Conservation (phyloP, 2,888 invertebrate species). For the Lepidochitona cinerea region DNA sequence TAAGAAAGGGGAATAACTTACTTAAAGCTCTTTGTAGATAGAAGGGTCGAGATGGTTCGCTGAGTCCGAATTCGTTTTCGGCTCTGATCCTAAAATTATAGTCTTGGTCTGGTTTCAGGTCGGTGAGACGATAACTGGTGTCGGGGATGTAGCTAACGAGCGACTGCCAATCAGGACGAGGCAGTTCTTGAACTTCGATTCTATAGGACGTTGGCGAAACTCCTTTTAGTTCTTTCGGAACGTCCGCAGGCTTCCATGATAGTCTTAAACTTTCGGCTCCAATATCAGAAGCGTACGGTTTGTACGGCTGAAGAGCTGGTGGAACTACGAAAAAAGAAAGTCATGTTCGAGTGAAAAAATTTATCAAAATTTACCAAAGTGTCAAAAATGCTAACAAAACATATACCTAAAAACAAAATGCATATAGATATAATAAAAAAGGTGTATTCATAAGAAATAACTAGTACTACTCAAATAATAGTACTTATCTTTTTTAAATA, state of each 20-base stretch:
- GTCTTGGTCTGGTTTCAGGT: constrained; percentile 89
- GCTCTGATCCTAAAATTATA: constrained; percentile 96
- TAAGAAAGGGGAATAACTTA: constrained; percentile 40
- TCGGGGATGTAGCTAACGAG: constrained; percentile 53
- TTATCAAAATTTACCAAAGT: too few species aligned
- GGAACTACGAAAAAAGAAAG: neutral
- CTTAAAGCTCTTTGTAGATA: constrained; percentile 61
- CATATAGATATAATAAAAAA: too few species aligned
- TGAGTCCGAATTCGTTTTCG: constrained; percentile 96
- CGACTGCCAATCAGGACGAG: constrained; percentile 53
- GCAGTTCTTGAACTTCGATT: constrained; percentile 55
- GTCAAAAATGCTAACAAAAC: too few species aligned
- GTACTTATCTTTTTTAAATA: too few species aligned
- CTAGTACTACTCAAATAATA: too few species aligned
- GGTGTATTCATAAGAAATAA: too few species aligned
- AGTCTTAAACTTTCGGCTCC: constrained; percentile 56
- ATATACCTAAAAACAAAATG: too few species aligned
- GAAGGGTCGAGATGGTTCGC: constrained; percentile 93
- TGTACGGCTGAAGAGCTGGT: neutral
- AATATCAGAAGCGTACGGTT: constrained; percentile 32
- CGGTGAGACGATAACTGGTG: constrained; percentile 57
- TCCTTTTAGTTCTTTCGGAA: constrained; percentile 36
- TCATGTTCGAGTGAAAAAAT: neutral
- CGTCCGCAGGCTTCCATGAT: constrained; percentile 59
- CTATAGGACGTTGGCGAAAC: constrained; percentile 50